Percentiles rank a stretch among this genome's conserved stretches.
Conservation (phyloP, 1,140 invertebrate species). For the Drosophila rufa region DNA sequence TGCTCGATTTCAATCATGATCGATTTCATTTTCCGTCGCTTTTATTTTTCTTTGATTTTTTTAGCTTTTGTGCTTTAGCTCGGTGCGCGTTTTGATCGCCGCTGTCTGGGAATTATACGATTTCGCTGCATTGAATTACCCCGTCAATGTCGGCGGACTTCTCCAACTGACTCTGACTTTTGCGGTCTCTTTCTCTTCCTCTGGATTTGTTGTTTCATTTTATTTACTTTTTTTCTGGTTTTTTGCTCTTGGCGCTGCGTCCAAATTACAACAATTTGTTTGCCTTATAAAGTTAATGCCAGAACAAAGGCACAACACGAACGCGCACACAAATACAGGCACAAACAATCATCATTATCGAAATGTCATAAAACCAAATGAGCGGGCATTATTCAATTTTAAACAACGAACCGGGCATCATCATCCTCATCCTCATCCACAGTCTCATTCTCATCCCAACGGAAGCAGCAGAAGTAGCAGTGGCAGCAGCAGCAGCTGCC, state of each 20-base stretch:
- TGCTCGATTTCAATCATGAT: conserved; percentile 81
- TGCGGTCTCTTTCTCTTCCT: conserved; percentile 40
- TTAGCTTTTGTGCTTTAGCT: conserved; percentile 34
- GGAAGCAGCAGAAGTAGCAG: conserved; percentile 48
- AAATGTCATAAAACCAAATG: conserved; percentile 84
- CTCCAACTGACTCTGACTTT: conserved; percentile 35
- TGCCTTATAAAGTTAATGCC: conserved; percentile 79
- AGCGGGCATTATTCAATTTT: conserved; percentile 81
- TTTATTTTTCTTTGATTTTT: conserved; percentile 19
- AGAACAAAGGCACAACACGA: conserved; percentile 70
- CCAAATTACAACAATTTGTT: conserved; percentile 80
- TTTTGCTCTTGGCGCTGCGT: conserved; percentile 39
- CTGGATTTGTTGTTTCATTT: conserved; percentile 8
- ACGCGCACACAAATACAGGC: conserved; percentile 14
- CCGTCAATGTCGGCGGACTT: conserved; percentile 43
- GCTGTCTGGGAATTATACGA: conserved; percentile 77
- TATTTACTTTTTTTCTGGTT: conserved; percentile 4
- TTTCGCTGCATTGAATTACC: conserved; percentile 78
- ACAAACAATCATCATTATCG: conserved; percentile 80
- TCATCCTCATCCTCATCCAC: conserved; percentile 35
- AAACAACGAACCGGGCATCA: conserved; percentile 58
- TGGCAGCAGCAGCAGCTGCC: conserved; percentile 66
- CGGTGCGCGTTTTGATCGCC: conserved; percentile 66
- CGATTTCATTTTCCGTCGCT: conserved; percentile 73
- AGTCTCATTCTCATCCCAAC: conserved; percentile 28